Base-by-base conservation (phyloP, 2,888 invertebrate species). In the Drosophila subquinaria region DNA sequence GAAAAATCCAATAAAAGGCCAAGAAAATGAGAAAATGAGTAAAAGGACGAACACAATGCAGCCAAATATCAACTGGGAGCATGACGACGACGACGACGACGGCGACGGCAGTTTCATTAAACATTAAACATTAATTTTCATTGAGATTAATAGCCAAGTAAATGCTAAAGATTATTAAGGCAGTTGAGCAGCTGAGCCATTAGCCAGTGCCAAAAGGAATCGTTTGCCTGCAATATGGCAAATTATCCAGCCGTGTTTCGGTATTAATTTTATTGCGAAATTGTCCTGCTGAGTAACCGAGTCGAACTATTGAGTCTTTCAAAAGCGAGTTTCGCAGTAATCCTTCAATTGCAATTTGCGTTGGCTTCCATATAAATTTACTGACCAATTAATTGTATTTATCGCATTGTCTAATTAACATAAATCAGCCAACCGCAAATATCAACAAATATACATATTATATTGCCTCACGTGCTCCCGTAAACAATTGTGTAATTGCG, bases 121-220 rank as follows among this genome's bases (percentile, higher is more conserved):
- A 75, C 76, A 83, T 81, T 76, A 69, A 73, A 72, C 90, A 88
- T 88, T 90, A 79, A 85, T 79, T 82, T 84, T 82, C 86, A 88
- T 88, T 90, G 81, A 90, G 83, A 88, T 90, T 85, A 90, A 90
- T 90, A 89, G 86, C 76, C 68, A 76, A 79, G 75, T 89, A 90
- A 90, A 90, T 89, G 82, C 71, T 71, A 52, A 88, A 79, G 82
- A 88, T 90, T 89, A 89, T 89, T 83, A 76, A 76, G 73, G 68
- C 72, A 63, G 71, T 75, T 69, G 69, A 6, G 27, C 27, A 27
- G 57, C 48, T 40, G 56, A 27, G 50, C 55, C 69, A 60, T 59
- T 66, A 52, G 62, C 38, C 42, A 23, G 69, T 47, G 53, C 23
- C 40, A 50, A 45, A 42, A 52, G 45, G 42, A 68, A 64, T 61